Evolutionary conservation across 64 coral and sea anemone species (phyloP), one percentile per base, ranked within the genome.

Genomic region (Dendrophyllia cribrosa): DNA sequence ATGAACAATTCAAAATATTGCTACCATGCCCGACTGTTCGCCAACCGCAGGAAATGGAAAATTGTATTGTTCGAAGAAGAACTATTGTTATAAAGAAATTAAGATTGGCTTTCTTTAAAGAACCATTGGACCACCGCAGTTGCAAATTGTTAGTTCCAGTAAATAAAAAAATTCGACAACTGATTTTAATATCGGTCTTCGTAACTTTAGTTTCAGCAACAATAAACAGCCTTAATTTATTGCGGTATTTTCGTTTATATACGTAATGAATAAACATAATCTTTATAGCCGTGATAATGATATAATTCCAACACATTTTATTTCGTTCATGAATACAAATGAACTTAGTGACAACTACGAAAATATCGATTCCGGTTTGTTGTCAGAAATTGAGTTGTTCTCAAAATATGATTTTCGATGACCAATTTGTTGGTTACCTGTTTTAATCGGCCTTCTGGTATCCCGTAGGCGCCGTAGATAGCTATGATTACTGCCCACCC

Each of bases 1-100:
- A 65, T 47, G 60, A 51, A 67, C 80, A 22, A 84, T 84, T 84
- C 46, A 65, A 84, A 82, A 84, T 84, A 84, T 84, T 66, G 77
- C 25, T 9, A 4, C 19, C 3, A 66, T 20, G 65, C 24, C 60
- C 47, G 3, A 22, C 11, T 14, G 46, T n/a, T 23, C 46, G 16
- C 20, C 20, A 84, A 84, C 45, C 80, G 13, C 16, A 84, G 80
- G 80, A 84, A 66, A 63, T 83, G 43, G 43, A 2, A 83, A 43
- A 66, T 4, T 21, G 6, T 66, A 19, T 17, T 63, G 16, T 22
- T 50, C 14, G 19, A 83, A 61, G 79, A 83, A 52, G 44, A 6
- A 20, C 19, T 12, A 49, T 51, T 84, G 44, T 66, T 45, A 44
- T 51, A 13, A 48, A 21, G 46, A n/a, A 24, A 68, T 24, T 52